Conservation (phyloP, 2,113 vertebrate species). For the Festucalex cinctus region DNA sequence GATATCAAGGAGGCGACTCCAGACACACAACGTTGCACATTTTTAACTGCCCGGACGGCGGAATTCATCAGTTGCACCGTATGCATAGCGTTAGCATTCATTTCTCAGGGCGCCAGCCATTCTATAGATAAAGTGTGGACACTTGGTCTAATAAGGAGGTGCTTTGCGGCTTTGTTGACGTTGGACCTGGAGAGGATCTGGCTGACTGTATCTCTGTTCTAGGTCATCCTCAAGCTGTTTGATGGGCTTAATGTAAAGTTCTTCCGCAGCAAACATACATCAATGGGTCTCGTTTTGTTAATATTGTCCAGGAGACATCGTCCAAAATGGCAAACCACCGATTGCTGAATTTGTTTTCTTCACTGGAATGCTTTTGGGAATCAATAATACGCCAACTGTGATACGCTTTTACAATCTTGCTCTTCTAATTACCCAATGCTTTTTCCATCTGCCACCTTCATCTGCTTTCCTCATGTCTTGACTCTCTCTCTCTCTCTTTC, state of each 20-base stretch:
- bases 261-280: neutral
- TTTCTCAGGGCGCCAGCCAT: slow-evolving; percentile 14
- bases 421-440: neutral
- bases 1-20: slow-evolving; percentile 50
- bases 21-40: slow-evolving; percentile 39
- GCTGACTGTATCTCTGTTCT: neutral
- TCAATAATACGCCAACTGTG: too few relatives aligned
- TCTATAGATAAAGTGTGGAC: neutral
- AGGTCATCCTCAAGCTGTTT: neutral
- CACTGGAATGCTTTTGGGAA: too few relatives aligned
- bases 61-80: slow-evolving; percentile 53
- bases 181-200: neutral
- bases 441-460: neutral
- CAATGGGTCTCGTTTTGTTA: neutral
- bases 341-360: too few relatives aligned
- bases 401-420: too few relatives aligned
- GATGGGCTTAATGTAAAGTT: neutral
- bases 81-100: slow-evolving; percentile 45
- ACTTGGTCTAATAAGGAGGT: neutral
- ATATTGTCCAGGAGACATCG: neutral
- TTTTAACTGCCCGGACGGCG: slow-evolving; percentile 28
- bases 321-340: too few relatives aligned
- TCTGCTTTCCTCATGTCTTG: neutral
- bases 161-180: too few relatives aligned
- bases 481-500: slow-evolving; percentile 12